Evolutionary conservation across 2,888 invertebrate species (phyloP).

Genomic region (Xylota sylvarum): DNA sequence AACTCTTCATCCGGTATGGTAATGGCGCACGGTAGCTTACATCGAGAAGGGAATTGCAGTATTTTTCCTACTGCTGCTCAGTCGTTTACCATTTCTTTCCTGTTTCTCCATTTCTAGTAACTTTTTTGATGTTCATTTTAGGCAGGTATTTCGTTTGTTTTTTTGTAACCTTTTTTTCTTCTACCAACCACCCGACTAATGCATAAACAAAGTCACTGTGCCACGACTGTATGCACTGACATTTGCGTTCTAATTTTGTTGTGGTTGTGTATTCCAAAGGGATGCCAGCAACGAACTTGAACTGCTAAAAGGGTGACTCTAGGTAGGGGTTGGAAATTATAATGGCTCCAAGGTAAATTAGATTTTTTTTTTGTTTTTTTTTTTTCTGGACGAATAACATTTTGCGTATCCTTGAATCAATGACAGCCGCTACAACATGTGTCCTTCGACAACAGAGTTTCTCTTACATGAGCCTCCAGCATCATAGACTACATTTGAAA

Average conservation of each 20-base stretch:
- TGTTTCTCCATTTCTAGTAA: neutral
- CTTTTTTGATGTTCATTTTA: neutral
- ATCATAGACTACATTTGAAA: slow-evolving; percentile 31
- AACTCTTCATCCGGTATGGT: neutral
- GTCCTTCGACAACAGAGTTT: slow-evolving; percentile 23
- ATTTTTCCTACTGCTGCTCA: neutral
- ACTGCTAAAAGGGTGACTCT: slow-evolving; percentile 5
- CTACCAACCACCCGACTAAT: neutral
- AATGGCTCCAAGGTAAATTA: slow-evolving; percentile 53
- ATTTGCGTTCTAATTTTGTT: slow-evolving; percentile 24
- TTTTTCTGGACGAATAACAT: slow-evolving; percentile 7
- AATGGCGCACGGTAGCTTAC: neutral
- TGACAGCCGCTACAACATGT: slow-evolving; percentile 18
- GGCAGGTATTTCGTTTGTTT: neutral
- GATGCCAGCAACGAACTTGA: slow-evolving; percentile 7
- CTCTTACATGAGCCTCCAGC: slow-evolving; percentile 28
- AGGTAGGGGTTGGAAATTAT: slow-evolving; percentile 8
- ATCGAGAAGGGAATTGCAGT: slow-evolving; percentile 10
- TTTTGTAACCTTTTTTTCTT: neutral
- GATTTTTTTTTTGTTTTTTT: slow-evolving; percentile 7
- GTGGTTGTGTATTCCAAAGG: neutral
- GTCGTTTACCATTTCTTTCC: neutral
- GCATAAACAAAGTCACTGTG: neutral
- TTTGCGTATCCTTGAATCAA: slow-evolving; percentile 62
- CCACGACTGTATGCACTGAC: slow-evolving; percentile 4